A percentile compares a stretch with the other conserved stretches of the same genome.
phyloP scores from a whole-genome alignment of 1,140 invertebrate genomes.

The Eumaeus atala region DNA sequence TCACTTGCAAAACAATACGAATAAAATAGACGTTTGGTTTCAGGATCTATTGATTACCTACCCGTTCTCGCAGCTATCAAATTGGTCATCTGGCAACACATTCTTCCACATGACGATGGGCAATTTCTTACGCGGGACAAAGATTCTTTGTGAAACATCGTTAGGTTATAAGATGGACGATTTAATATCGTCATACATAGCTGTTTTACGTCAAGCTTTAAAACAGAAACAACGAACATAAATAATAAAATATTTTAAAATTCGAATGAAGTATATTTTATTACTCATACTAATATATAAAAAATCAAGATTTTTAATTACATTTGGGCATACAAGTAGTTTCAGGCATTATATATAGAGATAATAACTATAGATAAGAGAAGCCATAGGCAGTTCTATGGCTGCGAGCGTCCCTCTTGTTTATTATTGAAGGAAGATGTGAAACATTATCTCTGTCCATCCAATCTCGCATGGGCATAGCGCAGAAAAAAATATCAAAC shows the following conservation, averaged over 20 bases:
- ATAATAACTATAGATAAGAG: too few species aligned
- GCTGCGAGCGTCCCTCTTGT: too few species aligned
- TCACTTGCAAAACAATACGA: neutral
- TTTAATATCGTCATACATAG: conserved; percentile 92
- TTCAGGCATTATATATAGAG: too few species aligned
- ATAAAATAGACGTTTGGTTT: conserved; percentile 32
- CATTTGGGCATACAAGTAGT: too few species aligned
- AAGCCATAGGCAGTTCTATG: too few species aligned
- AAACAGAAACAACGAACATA: conserved; percentile 35
- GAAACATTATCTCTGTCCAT: too few species aligned
- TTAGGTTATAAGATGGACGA: conserved; percentile 98
- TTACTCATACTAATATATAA: too few species aligned
- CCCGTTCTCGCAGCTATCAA: conserved; percentile 90
- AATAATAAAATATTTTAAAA: neutral
- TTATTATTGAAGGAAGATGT: too few species aligned
- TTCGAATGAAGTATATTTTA: too few species aligned
- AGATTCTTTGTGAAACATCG: conserved; percentile 93
- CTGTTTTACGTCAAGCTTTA: conserved; percentile 62
- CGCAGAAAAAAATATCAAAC: too few species aligned
- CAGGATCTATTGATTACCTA: conserved; percentile 88
- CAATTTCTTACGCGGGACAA: conserved; percentile 88
- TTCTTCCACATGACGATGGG: conserved; percentile 97
- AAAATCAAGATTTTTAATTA: too few species aligned
- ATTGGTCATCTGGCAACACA: conserved; percentile 95
- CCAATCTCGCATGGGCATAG: too few species aligned